Conservation (phyloP, 64 coral and sea anemone species). For the Trachythela sp. region DNA sequence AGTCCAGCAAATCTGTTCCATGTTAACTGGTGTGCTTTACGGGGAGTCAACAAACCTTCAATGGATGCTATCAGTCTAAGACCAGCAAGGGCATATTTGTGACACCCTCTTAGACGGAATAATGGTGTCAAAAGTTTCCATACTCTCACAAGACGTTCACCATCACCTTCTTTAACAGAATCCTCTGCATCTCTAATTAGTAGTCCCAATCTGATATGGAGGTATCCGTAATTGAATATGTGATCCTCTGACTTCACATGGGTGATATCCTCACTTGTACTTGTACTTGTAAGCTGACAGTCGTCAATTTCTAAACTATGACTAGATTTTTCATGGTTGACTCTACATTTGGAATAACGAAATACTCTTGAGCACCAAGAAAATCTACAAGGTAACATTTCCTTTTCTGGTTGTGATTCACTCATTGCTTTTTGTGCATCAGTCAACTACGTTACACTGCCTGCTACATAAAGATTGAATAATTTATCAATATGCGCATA, state of each 20-base stretch:
- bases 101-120: neutral
- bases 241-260: too few species aligned
- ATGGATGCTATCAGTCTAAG: slow-evolving; percentile 8
- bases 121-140: slow-evolving; percentile 46
- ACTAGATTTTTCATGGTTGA: too few species aligned
- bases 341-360: too few species aligned
- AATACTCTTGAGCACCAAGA: too few species aligned
- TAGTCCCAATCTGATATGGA: slow-evolving; percentile 36
- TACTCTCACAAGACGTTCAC: slow-evolving; percentile 20
- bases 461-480: slow-evolving; percentile 56
- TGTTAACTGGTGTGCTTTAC: slow-evolving; percentile 24
- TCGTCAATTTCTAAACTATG: too few species aligned
- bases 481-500: slow-evolving; percentile 32
- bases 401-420: too few species aligned
- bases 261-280: too few species aligned
- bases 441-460: neutral
- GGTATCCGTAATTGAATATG: slow-evolving; percentile 59
- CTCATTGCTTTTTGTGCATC: too few species aligned
- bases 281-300: too few species aligned
- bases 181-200: slow-evolving; percentile 50
- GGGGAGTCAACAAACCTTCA: neutral
- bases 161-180: slow-evolving; percentile 65
- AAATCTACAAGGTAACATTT: too few species aligned
- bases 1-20: slow-evolving; percentile 41
- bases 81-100: slow-evolving; percentile 59